These are phyloP conservation scores for Actenoides hombroni DNA, from an alignment of 2,113 vertebrate genomes.

Conservation along the genomic window DNA sequence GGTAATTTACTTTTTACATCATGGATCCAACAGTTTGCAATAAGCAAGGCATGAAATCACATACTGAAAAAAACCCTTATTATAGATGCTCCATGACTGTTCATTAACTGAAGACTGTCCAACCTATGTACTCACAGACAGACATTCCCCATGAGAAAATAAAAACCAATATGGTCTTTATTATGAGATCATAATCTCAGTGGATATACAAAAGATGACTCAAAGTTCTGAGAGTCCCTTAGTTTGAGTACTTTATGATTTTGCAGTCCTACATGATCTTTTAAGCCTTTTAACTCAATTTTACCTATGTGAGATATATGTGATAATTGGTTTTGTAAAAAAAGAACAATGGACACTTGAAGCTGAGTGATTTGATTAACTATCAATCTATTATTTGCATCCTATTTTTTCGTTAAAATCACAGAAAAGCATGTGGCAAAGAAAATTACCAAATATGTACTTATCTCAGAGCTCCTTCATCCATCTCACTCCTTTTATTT, in stretches of 20 bases:
- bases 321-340: background rate
- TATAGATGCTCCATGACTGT: background rate
- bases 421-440: background rate
- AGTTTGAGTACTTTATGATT: background rate
- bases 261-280: background rate
- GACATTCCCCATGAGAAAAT: background rate
- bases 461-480: background rate
- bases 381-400: background rate
- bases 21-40: background rate
- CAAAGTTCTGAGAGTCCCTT: background rate
- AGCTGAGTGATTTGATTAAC: background rate
- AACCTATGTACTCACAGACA: background rate
- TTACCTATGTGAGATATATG: background rate
- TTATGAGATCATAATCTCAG: background rate
- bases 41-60: background rate
- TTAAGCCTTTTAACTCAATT: background rate
- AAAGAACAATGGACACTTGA: background rate
- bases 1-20: background rate
- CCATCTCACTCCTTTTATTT: background rate
- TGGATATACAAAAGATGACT: background rate
- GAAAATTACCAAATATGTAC: background rate
- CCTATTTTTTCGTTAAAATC: background rate
- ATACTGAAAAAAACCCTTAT: background rate
- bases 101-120: background rate
- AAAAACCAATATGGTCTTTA: background rate